Evolutionary conservation across 1,140 invertebrate genomes (phyloP), one percentile per base, ranked within the genome.

Genomic region (Drosophila varians): DNA sequence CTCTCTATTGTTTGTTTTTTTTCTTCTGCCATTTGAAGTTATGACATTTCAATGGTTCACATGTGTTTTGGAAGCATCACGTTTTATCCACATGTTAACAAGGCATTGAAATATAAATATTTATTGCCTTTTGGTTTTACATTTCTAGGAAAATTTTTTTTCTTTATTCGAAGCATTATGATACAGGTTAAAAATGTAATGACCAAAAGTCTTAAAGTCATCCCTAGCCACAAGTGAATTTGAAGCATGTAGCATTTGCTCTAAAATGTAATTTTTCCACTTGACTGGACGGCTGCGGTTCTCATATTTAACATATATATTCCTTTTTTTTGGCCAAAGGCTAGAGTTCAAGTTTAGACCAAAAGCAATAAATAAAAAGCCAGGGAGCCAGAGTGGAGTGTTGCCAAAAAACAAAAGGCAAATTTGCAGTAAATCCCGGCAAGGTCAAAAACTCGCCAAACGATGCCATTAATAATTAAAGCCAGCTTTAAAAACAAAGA

Each of bases 61-160:
- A 77, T 62, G 73, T 71, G 53, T 40, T 34, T 19, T 21, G 21
- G 9, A 7, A 18, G 9, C 26, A 57, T 62, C 78, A 83, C 78
- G 78, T 82, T 61, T 70, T 40, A 77, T 70, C 55, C 34, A 46
- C 47, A 57, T 65, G 60, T 66, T 74, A 53, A 73, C 56, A 56
- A 60, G 55, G 40, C 51, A 58, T 46, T 61, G 38, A 54, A 58
- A 57, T 69, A 55, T 74, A 42, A 38, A 56, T 54, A 66, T 18
- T 25, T 8, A 18, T 11, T 5, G 4, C 12, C 51, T 53, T 68
- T 34, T 34, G 38, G 36, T 23, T 18, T 9, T 6, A n/a, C 4
- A 31, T 31, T 31, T 21, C 21, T 21, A 2, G 11, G 9, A 4
- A 31, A 9, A 9, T 28, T 28, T 28, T 28, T 28, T 9, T 28